Evolutionary conservation across 2,888 invertebrate species (phyloP), one percentile per base, ranked within the genome.

Genomic region (Hermaeophaga mercurialis): DNA sequence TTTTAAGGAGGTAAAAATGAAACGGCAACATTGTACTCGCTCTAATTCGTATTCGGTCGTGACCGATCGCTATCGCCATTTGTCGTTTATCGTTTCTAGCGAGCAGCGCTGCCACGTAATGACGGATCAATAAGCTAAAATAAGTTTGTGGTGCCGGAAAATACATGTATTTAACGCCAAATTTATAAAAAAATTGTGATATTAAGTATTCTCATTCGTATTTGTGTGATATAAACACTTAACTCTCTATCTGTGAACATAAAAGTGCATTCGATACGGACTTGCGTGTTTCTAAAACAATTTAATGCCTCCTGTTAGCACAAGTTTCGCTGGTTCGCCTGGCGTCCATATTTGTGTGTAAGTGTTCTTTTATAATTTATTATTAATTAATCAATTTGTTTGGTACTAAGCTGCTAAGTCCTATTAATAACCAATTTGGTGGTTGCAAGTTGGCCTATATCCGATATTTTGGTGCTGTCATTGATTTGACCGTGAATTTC

Each of bases 121-220:
- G 72, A 73, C 69, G 71, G 75, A 76, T 76, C 75, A 74, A 76
- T 76, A 73, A 58, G 58, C 38, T 41, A 36, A 58, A 72, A 76
- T 72, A 74, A 73, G 73, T 73, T 70, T 70, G 69, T 67, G 70
- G 72, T 72, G 71, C 70, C 73, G 65, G 66, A 64, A 67, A 68
- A 70, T 74, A 70, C 73, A 75, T 76, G 74, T 75, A 76, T 76
- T 75, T 75, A 78, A 77, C 76, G 77, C 76, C 77, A 77, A 78
- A 76, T 75, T 72, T 57, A 72, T 73, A 72, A 75, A 75, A 68
- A 65, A 64, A 77, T 76, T 78, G 78, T 78, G 78, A 78, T 78
- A 77, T 75, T 75, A 74, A 76, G 75, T 76, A 76, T 76, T 78
- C 74, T 75, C 74, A 71, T 68, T 69, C 65, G 69, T 70, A 71